These are phyloP conservation scores for Hippasteria phrygiana DNA, from an alignment of 53 echinoderm and acorn worm species.

Conservation along the genomic window DNA sequence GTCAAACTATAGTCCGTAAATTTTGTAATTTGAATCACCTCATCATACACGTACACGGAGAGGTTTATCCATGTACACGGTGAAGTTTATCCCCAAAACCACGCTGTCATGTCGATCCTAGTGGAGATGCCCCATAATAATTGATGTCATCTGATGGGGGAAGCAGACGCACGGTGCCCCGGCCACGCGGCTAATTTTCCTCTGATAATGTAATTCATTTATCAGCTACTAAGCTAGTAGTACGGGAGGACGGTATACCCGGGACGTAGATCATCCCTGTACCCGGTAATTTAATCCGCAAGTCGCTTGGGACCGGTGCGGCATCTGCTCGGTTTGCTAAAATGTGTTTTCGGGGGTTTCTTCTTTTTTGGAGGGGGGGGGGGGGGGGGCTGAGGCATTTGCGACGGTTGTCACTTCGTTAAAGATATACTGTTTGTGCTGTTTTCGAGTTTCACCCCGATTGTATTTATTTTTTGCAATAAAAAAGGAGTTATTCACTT, in stretches of 20 bases:
- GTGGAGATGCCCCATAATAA: conserved; percentile 8
- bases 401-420: too few species aligned
- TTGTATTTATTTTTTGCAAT: too few species aligned
- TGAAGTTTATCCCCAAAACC: background rate
- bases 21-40: background rate
- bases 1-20: too few species aligned
- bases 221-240: background rate
- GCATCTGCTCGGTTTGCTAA: conserved; percentile 62
- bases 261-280: conserved; percentile 17
- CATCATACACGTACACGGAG: background rate
- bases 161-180: background rate
- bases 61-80: too few species aligned
- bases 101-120: background rate
- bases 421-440: too few species aligned
- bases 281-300: conserved; percentile 7
- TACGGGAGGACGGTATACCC: too few species aligned
- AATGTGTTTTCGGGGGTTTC: too few species aligned
- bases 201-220: conserved; percentile 36
- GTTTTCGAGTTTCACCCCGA: too few species aligned
- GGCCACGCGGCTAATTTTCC: conserved; percentile 21
- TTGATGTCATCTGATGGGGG: conserved; percentile 13
- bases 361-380: too few species aligned
- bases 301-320: conserved; percentile 26
- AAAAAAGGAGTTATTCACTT: too few species aligned
- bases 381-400: too few species aligned